Base-by-base conservation (phyloP, 2,797 vertebrate species). In the Xerus rutilus region DNA sequence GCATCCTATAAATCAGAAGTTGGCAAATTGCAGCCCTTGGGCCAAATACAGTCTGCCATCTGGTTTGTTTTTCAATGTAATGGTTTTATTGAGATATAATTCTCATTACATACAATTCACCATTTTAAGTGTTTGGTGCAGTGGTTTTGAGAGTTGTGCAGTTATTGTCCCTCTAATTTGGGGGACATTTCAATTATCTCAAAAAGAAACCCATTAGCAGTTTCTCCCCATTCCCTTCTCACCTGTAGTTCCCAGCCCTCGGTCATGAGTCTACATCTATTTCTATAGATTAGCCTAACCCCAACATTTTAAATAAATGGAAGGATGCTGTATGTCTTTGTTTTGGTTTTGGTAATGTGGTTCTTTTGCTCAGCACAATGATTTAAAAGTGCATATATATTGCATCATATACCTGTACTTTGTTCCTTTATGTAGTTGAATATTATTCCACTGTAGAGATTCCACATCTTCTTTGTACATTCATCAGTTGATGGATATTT, bases 61-160 rank as follows among this genome's bases (percentile, higher is more conserved):
- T 96, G 86, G 77, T 62, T 79, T 79, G 70, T 67, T 85, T 91
- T 78, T 76, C 77, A 43, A 12, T 72, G 5, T 28, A 91, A 35
- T 15, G 28, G 23, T 89, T 96, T 77, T 82, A 84, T 43, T 73
- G 77, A 93, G 69, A 64, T 85, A 54, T 25, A 82, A 83, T 85
- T 86, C 76, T 70, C 2, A 25, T 79, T 52, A 32, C 43, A 28
- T 65, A 47, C 9, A 72, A 47, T 62, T 86, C 47, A 30, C 72
- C 14, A 35, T 14, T 82, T 69, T 25, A 74, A 70, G 28, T 45
- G 3, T 82, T 65, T 62, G 65, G 25, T 95, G 52, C 28, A 32
- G 3, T 43, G 32, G 17, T 35, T 88, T 87, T 73, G 54, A 47
- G 78, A 59, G 39, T 28, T 85, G 6, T 73, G 17, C 13, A 52